Evolutionary conservation across 1,140 invertebrate species (phyloP), one percentile per base, ranked within the genome.

Genomic region (Drosophila nigromelanica): DNA sequence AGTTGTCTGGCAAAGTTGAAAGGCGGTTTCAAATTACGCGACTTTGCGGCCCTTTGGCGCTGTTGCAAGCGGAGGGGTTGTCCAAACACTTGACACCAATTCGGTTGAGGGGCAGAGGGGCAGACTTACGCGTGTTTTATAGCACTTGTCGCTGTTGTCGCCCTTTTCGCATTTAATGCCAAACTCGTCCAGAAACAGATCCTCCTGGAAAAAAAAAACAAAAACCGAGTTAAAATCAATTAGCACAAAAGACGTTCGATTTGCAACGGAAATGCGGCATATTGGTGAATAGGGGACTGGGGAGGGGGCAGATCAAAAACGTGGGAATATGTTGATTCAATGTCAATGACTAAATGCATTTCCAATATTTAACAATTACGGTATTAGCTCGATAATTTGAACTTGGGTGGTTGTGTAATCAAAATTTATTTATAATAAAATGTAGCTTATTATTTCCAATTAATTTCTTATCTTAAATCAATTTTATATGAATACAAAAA

Each of bases 161-260:
- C 79, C 85, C 70, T 78, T 86, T 24, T 73, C 81, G 64, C 89
- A 91, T 30, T 78, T 66, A 14, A 91, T 76, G 12, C 89, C 89
- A 40, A 83, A 89, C 47, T 90, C 89, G 63, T 91, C 86, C 58
- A 83, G 72, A 83, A 90, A 91, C 37, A 80, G 62, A 78, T 83
- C 77, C 82, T 90, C 89, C 89, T 91, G 76, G 70, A 78, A 90
- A 56, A 27, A 24, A 7, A 59, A 62, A 10, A 56, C 24, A 21
- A 7, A 59, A 54, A 10, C 4, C n/a, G 48, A 50, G 18, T 35
- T 15, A 61, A 56, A 43, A 67, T 52, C 66, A 54, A 69, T 73
- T 58, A 58, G 52, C 39, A 58, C 68, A 56, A 55, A 68, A 59
- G 39, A 24, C 27, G 35, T 14, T 33, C 33, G 21, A 56, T 56